Percentiles rank a stretch among this genome's conserved stretches.
These are phyloP conservation scores for Limnothrissa miodon DNA, from an alignment of 2,113 vertebrate species.

Conservation along the genomic window DNA sequence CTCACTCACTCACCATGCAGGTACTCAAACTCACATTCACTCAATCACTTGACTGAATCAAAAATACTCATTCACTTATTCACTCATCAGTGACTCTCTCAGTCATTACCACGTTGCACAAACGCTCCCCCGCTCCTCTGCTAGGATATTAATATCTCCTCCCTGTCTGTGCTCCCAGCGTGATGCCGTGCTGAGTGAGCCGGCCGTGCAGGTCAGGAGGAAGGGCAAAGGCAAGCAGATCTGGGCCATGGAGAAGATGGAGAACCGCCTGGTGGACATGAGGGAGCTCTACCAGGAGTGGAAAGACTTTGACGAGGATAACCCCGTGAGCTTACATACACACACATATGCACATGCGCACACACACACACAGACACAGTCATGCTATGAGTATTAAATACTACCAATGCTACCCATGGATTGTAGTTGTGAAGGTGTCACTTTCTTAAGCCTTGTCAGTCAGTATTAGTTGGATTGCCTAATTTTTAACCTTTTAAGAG, in stretches of 20 bases:
- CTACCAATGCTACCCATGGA: no score
- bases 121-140: no score
- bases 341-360: background rate
- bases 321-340: constrained; percentile 61
- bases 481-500: background rate
- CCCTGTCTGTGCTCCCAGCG: constrained; percentile 65
- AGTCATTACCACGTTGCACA: background rate
- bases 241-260: constrained; percentile 96
- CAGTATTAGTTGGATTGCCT: background rate
- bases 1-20: background rate
- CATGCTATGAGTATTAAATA: no score
- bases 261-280: constrained; percentile 93
- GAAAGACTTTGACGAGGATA: constrained; percentile 90
- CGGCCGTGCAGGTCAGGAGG: constrained; percentile 90
- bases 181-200: constrained; percentile 87
- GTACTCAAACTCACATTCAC: background rate
- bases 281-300: constrained; percentile 96
- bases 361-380: background rate
- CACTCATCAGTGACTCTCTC: background rate
- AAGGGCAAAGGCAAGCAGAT: constrained; percentile 94
- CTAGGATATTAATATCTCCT: background rate
- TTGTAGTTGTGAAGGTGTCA: no score
- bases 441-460: background rate
- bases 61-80: background rate
- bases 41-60: background rate